Evolutionary conservation across 2,888 invertebrate species (phyloP), one percentile per base, ranked within the genome.

Genomic region (Phymatocera aterrima): DNA sequence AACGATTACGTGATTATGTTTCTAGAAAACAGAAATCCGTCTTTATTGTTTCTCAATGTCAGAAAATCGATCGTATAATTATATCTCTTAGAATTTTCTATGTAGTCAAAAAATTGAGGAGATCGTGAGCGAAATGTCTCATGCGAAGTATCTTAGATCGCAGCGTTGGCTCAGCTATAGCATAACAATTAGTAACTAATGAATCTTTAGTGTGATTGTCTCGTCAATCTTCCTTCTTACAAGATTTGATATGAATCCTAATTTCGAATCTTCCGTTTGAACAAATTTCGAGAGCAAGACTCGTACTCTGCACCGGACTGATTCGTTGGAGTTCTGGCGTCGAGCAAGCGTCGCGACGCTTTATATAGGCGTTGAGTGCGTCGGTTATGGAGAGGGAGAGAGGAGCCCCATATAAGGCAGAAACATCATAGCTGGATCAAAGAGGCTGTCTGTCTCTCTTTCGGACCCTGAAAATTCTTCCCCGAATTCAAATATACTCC

Each of bases 351-450:
- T 81, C 60, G 79, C 79, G 80, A 80, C 80, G 82, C 80, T 72
- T 84, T 84, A 83, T 84, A 83, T 83, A 83, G 82, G 78, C 77
- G 79, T 75, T 78, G 75, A n/a, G 61, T 40, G 72, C 51, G 79
- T 54, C 77, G 80, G 77, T 81, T 81, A 54, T n/a, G 48, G 46
- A 75, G 31, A 75, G 68, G 61, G 78, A 78, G 74, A 61, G 78
- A 31, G 48, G 4, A 18, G 46, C 46, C 15, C 43, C 24, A 15
- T 68, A 28, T 28, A 46, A 43, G 24, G 24, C n/a, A 28, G 43
- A 46, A 46, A 68, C 24, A 68, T 68, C 68, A 46, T 46, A 68
- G 46, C 24, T 46, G 43, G 43, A 68, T 68, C 68, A 68, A 68
- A 46, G 68, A 68, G 68, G 15, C 68, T 68, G 68, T 70, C 51